Percentiles rank a stretch among this genome's conserved stretches.
Evolutionary conservation across 2,888 invertebrate genomes (phyloP).

Genomic region (Brachynemurus nebulosus): DNA sequence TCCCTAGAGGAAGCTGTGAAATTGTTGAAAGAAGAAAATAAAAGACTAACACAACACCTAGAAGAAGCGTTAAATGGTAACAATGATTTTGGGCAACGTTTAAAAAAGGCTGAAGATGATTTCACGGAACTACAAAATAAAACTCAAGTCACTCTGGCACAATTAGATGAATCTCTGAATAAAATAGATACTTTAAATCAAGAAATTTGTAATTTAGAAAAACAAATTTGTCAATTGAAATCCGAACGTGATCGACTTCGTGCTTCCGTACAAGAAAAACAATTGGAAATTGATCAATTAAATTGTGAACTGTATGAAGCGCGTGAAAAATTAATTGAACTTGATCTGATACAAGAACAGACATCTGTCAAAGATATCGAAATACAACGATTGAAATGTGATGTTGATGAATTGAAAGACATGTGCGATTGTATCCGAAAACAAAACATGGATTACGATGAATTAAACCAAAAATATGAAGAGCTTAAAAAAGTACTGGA

Average conservation of each 20-base stretch:
- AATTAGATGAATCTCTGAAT: not conserved
- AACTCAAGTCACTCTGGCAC: not conserved
- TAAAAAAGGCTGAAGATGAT: not conserved
- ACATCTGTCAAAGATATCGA: no score
- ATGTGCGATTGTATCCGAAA: not conserved
- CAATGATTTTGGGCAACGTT: conserved; percentile 1
- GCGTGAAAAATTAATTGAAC: no score
- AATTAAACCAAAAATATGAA: not conserved
- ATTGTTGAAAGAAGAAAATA: no score
- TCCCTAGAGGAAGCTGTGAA: no score
- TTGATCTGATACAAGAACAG: no score
- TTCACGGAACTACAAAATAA: not conserved
- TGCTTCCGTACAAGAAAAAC: no score
- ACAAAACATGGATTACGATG: not conserved
- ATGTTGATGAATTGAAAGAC: not conserved
- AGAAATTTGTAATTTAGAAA: not conserved
- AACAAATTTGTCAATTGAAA: not conserved
- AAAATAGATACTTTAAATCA: not conserved
- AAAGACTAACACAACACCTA: no score
- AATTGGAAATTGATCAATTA: no score
- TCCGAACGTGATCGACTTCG: no score
- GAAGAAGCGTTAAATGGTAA: no score
- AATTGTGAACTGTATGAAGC: no score
- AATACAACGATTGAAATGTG: no score
- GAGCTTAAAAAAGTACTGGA: not conserved